These are phyloP conservation scores for Homarus gammarus DNA, from an alignment of 2,888 invertebrate species.

Conservation along the genomic window DNA sequence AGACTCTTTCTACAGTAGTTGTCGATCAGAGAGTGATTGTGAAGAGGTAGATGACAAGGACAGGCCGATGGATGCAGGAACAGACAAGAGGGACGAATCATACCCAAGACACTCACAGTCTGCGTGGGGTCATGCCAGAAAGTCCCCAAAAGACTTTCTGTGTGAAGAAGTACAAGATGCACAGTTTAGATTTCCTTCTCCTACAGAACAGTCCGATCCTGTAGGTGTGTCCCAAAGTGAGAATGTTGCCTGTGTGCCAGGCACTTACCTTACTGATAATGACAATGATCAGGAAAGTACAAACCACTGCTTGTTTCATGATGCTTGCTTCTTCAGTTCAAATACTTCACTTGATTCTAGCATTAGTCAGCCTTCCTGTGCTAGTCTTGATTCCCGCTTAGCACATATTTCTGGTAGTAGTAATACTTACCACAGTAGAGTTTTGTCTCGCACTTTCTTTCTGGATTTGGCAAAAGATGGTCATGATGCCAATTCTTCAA, in stretches of 20 bases:
- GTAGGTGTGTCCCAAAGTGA: slow-evolving; percentile 57
- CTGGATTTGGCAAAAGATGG: slow-evolving; percentile 40
- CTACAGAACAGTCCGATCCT: slow-evolving; percentile 60
- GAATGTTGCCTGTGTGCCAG: slow-evolving; percentile 32
- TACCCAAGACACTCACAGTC: neutral
- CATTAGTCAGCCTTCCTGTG: slow-evolving; percentile 61
- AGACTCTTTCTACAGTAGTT: neutral
- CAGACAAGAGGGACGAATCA: neutral
- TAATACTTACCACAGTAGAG: slow-evolving; percentile 51
- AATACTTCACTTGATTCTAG: slow-evolving; percentile 60
- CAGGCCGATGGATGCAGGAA: neutral
- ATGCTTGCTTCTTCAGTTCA: slow-evolving; percentile 49
- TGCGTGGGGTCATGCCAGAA: neutral
- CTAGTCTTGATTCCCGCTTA: slow-evolving; percentile 58
- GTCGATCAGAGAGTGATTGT: slow-evolving; percentile 4
- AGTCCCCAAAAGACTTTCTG: slow-evolving; percentile 12
- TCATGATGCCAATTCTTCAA: slow-evolving; percentile 22
- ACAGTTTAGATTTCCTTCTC: slow-evolving; percentile 15
- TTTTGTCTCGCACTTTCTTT: slow-evolving; percentile 34
- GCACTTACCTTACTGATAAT: slow-evolving; percentile 30
- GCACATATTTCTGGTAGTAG: slow-evolving; percentile 56
- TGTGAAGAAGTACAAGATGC: slow-evolving; percentile 25
- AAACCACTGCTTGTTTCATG: slow-evolving; percentile 9
- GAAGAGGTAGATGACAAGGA: neutral
- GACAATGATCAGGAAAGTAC: slow-evolving; percentile 32